phyloP scores from a whole-genome alignment of 2,888 invertebrate genomes.

The Noctua janthina region DNA sequence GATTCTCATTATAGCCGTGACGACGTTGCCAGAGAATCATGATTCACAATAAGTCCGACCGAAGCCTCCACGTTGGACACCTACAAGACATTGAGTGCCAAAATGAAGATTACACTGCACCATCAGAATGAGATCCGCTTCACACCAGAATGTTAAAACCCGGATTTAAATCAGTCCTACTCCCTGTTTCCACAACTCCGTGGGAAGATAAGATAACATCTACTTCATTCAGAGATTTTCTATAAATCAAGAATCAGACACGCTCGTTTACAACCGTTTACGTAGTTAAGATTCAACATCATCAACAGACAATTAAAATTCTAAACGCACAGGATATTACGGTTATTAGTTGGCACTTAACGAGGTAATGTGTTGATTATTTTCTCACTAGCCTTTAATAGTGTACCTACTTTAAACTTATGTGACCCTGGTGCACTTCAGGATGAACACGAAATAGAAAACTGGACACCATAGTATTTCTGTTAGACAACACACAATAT shows the following conservation, averaged over 20 bases:
- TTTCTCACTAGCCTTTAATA: slow-evolving; percentile 6
- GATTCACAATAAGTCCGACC: not conserved
- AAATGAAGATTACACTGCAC: not conserved
- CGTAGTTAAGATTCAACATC: slow-evolving; percentile 10
- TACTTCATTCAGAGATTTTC: slow-evolving; percentile 47
- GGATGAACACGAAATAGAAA: not conserved
- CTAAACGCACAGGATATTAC: slow-evolving; percentile 46
- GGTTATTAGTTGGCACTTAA: slow-evolving; percentile 51
- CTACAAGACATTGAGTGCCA: not conserved
- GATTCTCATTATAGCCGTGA: too few relatives aligned
- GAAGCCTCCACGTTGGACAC: not conserved
- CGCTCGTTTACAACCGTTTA: slow-evolving; percentile 41
- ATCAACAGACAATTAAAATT: slow-evolving; percentile 54
- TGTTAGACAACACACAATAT: too few relatives aligned
- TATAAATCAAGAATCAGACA: slow-evolving; percentile 56
- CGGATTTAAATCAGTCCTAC: slow-evolving; percentile 19
- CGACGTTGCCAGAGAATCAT: not conserved
- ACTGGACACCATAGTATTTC: not conserved
- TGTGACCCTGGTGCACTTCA: slow-evolving; percentile 29
- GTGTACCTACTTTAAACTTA: slow-evolving; percentile 8
- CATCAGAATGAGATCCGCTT: slow-evolving; percentile 14
- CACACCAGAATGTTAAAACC: slow-evolving; percentile 11
- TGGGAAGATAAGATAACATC: slow-evolving; percentile 56
- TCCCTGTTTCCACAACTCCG: slow-evolving; percentile 22
- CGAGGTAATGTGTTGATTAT: slow-evolving; percentile 45